A percentile compares a stretch with the other conserved stretches of the same genome.
These are phyloP conservation scores for Aphis craccivora DNA, from an alignment of 1,140 invertebrate genomes.

Conservation along the genomic window DNA sequence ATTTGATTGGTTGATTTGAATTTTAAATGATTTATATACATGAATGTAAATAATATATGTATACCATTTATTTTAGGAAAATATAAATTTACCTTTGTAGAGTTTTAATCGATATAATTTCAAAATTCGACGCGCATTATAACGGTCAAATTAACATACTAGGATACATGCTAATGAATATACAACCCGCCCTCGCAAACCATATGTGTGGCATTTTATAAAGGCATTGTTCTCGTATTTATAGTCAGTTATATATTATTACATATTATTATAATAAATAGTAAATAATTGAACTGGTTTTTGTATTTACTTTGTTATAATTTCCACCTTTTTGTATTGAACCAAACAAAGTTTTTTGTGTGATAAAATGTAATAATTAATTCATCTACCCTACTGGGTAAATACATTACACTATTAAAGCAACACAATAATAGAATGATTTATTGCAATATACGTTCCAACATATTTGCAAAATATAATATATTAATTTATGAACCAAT, in stretches of 20 bases:
- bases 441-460: slow-evolving; percentile 4
- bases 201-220: background rate
- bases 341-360: slow-evolving; percentile 19
- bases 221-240: background rate
- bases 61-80: background rate
- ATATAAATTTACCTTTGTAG: background rate
- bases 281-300: slow-evolving; percentile 4
- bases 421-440: slow-evolving; percentile 36
- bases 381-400: background rate
- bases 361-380: slow-evolving; percentile 26
- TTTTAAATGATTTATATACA: background rate
- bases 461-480: slow-evolving; percentile 24
- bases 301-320: slow-evolving; percentile 10
- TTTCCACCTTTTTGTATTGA: background rate
- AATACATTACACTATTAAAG: background rate
- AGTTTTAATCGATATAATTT: background rate
- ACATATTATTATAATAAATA: background rate
- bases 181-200: background rate
- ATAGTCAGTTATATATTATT: background rate
- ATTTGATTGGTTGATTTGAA: background rate
- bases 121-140: background rate
- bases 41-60: background rate
- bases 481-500: background rate
- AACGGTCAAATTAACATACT: background rate
- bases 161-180: background rate